Percentiles rank a stretch among this genome's conserved stretches.
Conservation (phyloP, 2,797 vertebrate species). For the Cuculus canorus region DNA sequence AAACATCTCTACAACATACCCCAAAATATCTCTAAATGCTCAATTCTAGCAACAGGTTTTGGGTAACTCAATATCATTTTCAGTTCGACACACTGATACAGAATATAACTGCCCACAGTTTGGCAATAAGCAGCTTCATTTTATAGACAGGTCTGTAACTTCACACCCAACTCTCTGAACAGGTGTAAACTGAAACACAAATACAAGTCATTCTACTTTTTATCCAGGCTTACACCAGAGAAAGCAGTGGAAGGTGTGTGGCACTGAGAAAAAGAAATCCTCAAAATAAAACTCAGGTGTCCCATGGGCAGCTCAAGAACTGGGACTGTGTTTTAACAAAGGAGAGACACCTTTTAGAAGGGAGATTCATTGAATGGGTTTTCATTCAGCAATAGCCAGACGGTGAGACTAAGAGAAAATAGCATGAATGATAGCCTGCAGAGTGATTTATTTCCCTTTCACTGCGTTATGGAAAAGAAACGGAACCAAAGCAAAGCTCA, state of each 20-base stretch:
- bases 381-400: not conserved
- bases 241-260: not conserved
- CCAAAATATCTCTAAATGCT: not conserved
- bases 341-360: not conserved
- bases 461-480: not conserved
- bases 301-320: not conserved
- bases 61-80: not conserved
- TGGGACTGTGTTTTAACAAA: not conserved
- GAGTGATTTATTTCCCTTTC: not conserved
- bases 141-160: not conserved
- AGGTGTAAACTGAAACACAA: not conserved
- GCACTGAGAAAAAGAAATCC: not conserved
- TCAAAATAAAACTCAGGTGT: not conserved
- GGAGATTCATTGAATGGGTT: not conserved
- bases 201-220: not conserved
- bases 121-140: not conserved
- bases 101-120: not conserved
- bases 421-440: not conserved
- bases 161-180: not conserved
- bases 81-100: not conserved
- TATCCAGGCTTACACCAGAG: not conserved
- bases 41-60: not conserved
- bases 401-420: fast-evolving
- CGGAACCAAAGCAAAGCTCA: not conserved
- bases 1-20: not conserved